phyloP scores from a whole-genome alignment of 2,113 vertebrate species.

The Fulica atra region DNA sequence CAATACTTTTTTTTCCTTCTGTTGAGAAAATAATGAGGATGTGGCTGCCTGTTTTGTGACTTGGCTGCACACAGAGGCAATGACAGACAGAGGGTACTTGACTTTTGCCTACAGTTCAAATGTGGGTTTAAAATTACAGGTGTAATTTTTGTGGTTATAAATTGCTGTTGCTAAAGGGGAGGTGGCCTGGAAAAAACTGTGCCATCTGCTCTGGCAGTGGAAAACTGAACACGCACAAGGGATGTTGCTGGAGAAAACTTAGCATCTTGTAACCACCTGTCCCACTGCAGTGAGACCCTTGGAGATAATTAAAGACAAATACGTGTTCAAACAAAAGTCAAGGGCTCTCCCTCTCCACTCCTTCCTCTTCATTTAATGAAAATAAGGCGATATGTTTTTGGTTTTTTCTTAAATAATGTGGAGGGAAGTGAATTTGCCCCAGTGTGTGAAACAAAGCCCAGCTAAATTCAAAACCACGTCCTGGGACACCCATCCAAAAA shows the following conservation, averaged over 20 bases:
- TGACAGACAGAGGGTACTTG: not conserved
- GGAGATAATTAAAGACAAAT: conserved; percentile 3
- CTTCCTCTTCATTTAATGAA: not conserved
- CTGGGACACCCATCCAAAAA: not conserved
- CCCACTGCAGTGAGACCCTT: not conserved
- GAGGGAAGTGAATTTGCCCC: not conserved
- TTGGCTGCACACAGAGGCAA: not conserved
- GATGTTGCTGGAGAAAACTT: not conserved
- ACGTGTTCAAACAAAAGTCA: not conserved
- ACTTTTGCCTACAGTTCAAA: conserved; percentile 17
- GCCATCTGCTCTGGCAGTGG: not conserved
- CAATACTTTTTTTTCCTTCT: not conserved
- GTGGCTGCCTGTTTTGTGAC: not conserved
- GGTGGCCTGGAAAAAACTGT: not conserved
- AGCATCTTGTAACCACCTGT: conserved; percentile 22
- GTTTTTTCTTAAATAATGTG: not conserved
- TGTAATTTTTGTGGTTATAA: conserved; percentile 7
- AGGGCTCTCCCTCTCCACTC: not conserved
- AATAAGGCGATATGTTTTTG: not conserved
- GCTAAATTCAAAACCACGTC: not conserved
- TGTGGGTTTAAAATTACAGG: conserved; percentile 30
- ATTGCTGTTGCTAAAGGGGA: not conserved
- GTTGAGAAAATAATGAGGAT: not conserved
- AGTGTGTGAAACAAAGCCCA: not conserved
- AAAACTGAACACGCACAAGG: not conserved